Base-by-base conservation (phyloP, 2,888 invertebrate genomes). In the Leptinotarsa tumamoca region DNA sequence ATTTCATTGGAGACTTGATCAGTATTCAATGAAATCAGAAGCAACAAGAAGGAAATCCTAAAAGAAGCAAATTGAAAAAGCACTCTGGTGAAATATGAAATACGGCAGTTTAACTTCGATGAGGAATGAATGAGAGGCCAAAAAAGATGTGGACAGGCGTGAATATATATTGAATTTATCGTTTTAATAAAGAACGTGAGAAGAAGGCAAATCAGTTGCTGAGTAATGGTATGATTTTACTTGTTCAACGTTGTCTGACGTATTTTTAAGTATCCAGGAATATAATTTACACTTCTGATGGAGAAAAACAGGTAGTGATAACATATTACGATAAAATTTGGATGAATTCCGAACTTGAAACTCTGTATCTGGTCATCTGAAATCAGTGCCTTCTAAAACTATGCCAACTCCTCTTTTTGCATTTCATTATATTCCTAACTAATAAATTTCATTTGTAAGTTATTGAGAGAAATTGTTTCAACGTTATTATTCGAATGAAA, bases 1-100 rank as follows among this genome's bases (percentile, higher is more conserved):
- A 78, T 80, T 80, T 79, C 79, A 81, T 79, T 80, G 76, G 74
- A 79, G 79, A 79, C 79, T 77, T 78, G 78, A 80, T 81, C 78
- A 79, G 78, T 76, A 80, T 78, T 75, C 77, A 77, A 78, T 68
- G 68, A 27, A n/a, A 68, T 68, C 51, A 52, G 43, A 23, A 15
- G 68, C 27, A 52, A 52, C 33, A 27, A 51, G 52, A 52, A 21
- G 52, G 33, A 54, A 68, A 54, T 68, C 43, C 13, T 17, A 52
- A n/a, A 52, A 17, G n/a, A 54, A 43, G 63, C 21, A 63, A 27
- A 63, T 43, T 63, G 63, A 63, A 63, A 43, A 13, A 27, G 63
- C 63, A 63, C n/a, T 63, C 63, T 58, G 13, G 58, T 43, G 63
- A 63, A 61, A 61, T 15, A 43, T 63, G 63, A 63, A 63, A 63